phyloP scores from a whole-genome alignment of 1,140 invertebrate genomes.

The Solen grandis region DNA sequence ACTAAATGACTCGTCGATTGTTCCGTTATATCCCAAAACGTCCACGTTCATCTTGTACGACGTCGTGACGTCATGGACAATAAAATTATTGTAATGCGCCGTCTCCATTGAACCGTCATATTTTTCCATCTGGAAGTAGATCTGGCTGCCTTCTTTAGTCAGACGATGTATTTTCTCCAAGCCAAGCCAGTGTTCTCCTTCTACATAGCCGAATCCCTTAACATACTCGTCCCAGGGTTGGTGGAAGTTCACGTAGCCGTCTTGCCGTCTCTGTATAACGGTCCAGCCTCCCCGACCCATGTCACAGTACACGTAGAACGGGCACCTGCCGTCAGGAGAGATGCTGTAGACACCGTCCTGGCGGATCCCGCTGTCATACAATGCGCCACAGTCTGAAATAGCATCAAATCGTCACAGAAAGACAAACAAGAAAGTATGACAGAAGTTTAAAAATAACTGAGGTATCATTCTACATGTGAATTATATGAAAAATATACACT shows the following conservation, averaged over 20 bases:
- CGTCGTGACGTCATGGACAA: slow-evolving; percentile 16
- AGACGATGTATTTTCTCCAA: no score
- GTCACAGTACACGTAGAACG: no score
- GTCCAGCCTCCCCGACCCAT: no score
- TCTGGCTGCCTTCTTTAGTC: slow-evolving; percentile 4
- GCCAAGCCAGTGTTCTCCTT: slow-evolving; percentile 10
- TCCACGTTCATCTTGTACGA: slow-evolving; percentile 30
- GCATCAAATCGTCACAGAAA: no score
- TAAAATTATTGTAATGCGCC: slow-evolving; percentile 34
- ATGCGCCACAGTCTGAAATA: slow-evolving; percentile 12
- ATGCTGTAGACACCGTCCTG: no score
- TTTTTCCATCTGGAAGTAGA: slow-evolving; percentile 17
- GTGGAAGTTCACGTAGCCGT: slow-evolving; percentile 17
- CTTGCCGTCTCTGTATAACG: no score
- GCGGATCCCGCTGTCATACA: slow-evolving; percentile 1
- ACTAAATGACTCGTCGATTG: slow-evolving; percentile 6
- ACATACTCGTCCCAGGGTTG: no score
- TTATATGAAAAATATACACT: no score
- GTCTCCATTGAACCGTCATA: slow-evolving; percentile 6
- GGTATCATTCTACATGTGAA: no score
- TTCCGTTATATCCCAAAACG: slow-evolving; percentile 15
- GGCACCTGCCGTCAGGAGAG: no score
- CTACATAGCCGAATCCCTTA: slow-evolving; percentile 7
- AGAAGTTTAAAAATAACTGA: no score
- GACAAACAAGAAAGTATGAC: no score